Percentiles rank a stretch among this genome's conserved stretches.
Conservation (phyloP, 1,140 invertebrate genomes). For the Cyclargus thomasi region DNA sequence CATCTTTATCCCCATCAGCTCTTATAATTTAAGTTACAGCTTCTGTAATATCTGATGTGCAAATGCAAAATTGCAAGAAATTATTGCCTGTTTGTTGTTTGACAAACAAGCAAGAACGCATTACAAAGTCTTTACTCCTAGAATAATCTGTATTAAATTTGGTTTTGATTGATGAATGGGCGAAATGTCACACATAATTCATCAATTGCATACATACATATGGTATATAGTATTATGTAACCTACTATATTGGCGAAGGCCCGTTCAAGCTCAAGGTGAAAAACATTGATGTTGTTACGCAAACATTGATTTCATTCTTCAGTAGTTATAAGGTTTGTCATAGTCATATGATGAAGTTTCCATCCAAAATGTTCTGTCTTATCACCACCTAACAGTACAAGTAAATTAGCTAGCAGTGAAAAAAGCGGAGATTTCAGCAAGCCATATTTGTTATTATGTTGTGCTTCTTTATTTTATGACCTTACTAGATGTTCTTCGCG, state of each 20-base stretch:
- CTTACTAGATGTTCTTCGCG: too few relatives aligned
- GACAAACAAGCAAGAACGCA: too few relatives aligned
- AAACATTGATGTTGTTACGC: slow-evolving; percentile 6
- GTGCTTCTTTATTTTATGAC: too few relatives aligned
- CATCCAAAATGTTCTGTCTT: neutral
- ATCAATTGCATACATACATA: slow-evolving; percentile 5
- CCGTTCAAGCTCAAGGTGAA: slow-evolving; percentile 56
- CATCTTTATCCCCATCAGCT: too few relatives aligned
- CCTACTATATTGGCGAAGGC: slow-evolving; percentile 26
- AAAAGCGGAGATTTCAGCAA: too few relatives aligned
- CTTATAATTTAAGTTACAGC: neutral
- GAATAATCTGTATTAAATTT: neutral
- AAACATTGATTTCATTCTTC: slow-evolving; percentile 5
- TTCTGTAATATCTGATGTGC: too few relatives aligned
- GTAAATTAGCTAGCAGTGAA: too few relatives aligned
- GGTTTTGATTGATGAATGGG: neutral
- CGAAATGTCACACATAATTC: neutral
- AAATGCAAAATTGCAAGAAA: too few relatives aligned
- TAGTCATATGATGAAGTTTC: neutral
- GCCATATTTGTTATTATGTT: too few relatives aligned
- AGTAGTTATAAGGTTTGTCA: neutral
- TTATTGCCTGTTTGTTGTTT: too few relatives aligned
- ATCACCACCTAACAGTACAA: too few relatives aligned
- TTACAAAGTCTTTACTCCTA: neutral
- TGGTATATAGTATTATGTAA: slow-evolving; percentile 25